Evolutionary conservation across 2,888 invertebrate species (phyloP).

Genomic region (Nemotelus pantherinus): DNA sequence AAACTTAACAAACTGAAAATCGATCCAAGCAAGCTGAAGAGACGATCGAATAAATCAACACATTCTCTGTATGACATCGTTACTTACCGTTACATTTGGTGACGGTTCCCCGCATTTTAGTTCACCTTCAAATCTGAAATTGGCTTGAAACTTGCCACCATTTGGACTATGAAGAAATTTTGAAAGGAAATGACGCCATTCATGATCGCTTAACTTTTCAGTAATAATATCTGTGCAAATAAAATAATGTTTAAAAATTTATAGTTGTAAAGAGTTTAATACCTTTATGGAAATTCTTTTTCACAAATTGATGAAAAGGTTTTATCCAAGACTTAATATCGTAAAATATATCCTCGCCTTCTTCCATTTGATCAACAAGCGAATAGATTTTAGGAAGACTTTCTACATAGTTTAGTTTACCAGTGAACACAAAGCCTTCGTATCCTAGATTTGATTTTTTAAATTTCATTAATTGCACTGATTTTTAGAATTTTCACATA

Average conservation of each 20-base stretch:
- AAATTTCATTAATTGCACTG: neutral
- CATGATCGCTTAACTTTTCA: constrained; percentile 65
- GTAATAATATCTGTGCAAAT: constrained; percentile 64
- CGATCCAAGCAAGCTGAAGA: constrained; percentile 48
- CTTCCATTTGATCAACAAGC: constrained; percentile 68
- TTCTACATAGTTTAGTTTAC: constrained; percentile 71
- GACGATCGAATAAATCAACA: constrained; percentile 22
- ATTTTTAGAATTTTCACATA: neutral
- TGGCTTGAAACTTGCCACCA: constrained; percentile 75
- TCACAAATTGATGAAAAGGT: constrained; percentile 72
- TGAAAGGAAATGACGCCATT: constrained; percentile 73
- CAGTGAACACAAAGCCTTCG: constrained; percentile 73
- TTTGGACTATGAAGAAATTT: constrained; percentile 75
- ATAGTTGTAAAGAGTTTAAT: constrained; percentile 42
- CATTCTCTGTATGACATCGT: neutral
- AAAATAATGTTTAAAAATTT: neutral
- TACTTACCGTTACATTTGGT: constrained; percentile 67
- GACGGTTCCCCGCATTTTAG: constrained; percentile 72
- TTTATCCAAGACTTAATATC: constrained; percentile 73
- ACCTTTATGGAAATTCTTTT: constrained; percentile 69
- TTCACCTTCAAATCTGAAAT: constrained; percentile 71
- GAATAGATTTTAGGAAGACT: constrained; percentile 70
- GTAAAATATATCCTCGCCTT: constrained; percentile 67
- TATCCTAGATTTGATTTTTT: constrained; percentile 57
- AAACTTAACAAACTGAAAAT: constrained; percentile 72